A percentile compares a stretch with the other conserved stretches of the same genome.
phyloP scores from a whole-genome alignment of 2,797 vertebrate species.

The Cryptoprocta ferox region DNA sequence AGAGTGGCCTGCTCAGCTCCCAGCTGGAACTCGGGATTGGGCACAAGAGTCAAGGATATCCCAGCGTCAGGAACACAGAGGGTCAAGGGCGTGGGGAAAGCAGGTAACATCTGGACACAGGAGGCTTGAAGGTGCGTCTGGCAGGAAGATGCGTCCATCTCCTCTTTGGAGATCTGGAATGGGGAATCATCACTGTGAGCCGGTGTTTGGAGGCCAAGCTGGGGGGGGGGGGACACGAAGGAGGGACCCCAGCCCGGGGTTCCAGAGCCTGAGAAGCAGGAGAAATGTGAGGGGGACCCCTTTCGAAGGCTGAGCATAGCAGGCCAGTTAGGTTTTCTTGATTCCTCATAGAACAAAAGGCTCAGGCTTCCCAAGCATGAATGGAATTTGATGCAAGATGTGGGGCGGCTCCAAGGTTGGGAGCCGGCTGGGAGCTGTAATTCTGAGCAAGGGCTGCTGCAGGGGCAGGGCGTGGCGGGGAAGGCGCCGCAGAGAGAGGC shows the following conservation, averaged over 20 bases:
- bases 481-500: background rate
- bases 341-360: background rate
- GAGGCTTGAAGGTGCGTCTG: background rate
- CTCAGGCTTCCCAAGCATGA: background rate
- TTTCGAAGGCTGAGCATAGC: background rate
- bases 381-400: background rate
- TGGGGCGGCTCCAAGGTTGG: background rate
- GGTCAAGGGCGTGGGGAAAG: background rate
- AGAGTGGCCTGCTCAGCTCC: background rate
- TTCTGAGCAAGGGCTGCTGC: rapidly evolving
- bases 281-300: background rate
- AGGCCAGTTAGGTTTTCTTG: background rate
- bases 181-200: no score
- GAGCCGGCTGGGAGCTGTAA: background rate
- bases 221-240: background rate
- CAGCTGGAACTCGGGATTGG: background rate
- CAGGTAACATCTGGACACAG: background rate
- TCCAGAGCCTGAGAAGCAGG: background rate
- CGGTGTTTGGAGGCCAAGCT: background rate
- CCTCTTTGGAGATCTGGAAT: background rate
- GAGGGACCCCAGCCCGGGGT: background rate
- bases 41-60: background rate
- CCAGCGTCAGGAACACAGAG: background rate
- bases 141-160: background rate
- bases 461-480: rapidly evolving